These are phyloP conservation scores for Incurvaria masculella DNA, from an alignment of 2,888 invertebrate species.

Conservation along the genomic window DNA sequence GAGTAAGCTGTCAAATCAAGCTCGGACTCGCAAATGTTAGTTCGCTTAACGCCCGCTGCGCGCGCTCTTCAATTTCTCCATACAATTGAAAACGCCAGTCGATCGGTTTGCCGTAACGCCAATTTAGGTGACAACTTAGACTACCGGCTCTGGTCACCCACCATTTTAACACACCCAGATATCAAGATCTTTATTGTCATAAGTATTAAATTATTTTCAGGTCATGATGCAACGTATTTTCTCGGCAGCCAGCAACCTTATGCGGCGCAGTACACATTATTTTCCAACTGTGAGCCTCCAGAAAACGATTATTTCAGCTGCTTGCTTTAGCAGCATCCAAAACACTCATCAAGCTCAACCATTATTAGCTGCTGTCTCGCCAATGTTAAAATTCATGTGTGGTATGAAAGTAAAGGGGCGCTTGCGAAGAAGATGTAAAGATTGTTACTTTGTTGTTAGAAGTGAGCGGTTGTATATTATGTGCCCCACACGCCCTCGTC, in stretches of 20 bases:
- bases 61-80: too few species aligned
- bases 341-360: constrained; percentile 20
- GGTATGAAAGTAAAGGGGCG: constrained; percentile 67
- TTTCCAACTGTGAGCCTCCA: neutral
- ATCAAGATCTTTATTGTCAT: too few species aligned
- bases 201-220: too few species aligned
- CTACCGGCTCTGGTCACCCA: too few species aligned
- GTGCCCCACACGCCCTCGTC: constrained; percentile 73
- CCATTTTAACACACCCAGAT: too few species aligned
- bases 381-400: constrained; percentile 29
- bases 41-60: too few species aligned
- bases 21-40: too few species aligned
- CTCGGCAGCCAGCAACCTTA: neutral
- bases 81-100: too few species aligned
- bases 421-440: constrained; percentile 69
- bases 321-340: constrained; percentile 25
- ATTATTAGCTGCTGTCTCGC: constrained; percentile 25
- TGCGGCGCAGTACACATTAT: too few species aligned
- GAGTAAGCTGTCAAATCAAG: too few species aligned
- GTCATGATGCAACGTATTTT: neutral
- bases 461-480: constrained; percentile 68
- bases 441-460: constrained; percentile 70
- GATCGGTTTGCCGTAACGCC: too few species aligned
- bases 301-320: constrained; percentile 16
- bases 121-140: too few species aligned